A percentile compares a stretch with the other conserved stretches of the same genome.
Evolutionary conservation across 2,797 vertebrate species (phyloP).

Genomic region (Sardinella longiceps): DNA sequence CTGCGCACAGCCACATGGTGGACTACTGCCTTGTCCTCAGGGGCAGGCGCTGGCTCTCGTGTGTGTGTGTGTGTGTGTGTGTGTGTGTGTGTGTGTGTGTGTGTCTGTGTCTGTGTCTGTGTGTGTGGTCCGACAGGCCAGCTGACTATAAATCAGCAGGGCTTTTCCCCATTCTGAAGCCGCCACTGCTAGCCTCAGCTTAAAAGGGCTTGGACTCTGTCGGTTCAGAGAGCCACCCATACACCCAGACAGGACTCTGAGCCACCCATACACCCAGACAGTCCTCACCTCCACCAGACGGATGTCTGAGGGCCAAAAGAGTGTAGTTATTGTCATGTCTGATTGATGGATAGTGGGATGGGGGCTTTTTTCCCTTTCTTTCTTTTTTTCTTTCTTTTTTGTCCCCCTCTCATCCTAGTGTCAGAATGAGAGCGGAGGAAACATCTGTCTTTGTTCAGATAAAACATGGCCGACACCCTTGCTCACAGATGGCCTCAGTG

Average conservation of each 20-base stretch:
- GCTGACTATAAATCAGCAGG: slow-evolving; percentile 29
- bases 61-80: slow-evolving; percentile 36
- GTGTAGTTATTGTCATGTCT: slow-evolving; percentile 3
- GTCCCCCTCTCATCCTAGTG: neutral
- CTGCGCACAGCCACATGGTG: slow-evolving; percentile 24
- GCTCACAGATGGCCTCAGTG: slow-evolving; percentile 12
- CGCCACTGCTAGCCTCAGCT: slow-evolving; percentile 21
- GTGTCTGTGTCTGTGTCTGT: slow-evolving; percentile 41
- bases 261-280: neutral
- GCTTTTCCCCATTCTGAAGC: neutral
- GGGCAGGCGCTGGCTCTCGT: slow-evolving; percentile 6
- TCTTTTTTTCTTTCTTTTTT: neutral
- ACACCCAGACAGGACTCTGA: neutral
- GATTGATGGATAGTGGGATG: neutral
- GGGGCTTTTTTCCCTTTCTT: neutral
- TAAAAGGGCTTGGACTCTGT: slow-evolving; percentile 1
- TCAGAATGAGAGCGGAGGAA: neutral
- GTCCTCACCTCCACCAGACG: neutral
- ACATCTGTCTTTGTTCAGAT: slow-evolving; percentile 13
- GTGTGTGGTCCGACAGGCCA: neutral
- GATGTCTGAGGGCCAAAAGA: neutral
- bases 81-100: slow-evolving; percentile 38
- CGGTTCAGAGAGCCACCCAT: slow-evolving; percentile 24
- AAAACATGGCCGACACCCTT: neutral
- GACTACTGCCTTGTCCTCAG: neutral